Conservation (phyloP, 2,797 vertebrate genomes). For the Mormyrops attenuatus region DNA sequence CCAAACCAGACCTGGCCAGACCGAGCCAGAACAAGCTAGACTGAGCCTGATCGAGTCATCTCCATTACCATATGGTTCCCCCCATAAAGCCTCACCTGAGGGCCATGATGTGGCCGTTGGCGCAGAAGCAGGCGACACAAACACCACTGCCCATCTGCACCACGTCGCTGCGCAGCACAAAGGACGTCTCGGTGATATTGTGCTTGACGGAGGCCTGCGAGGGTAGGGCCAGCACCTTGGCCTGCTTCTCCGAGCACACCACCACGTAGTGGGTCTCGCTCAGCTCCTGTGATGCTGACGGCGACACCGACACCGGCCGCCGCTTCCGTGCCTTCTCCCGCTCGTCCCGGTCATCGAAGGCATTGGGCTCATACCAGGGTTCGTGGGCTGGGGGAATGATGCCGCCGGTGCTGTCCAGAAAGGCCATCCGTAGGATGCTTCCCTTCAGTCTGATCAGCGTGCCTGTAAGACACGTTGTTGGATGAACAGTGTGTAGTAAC, state of each 20-base stretch:
- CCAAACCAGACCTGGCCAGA: not conserved
- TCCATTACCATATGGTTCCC: not conserved
- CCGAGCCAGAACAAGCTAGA: not conserved
- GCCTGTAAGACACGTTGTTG: slow-evolving; percentile 56
- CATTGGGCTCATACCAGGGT: slow-evolving; percentile 84
- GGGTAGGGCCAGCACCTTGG: slow-evolving; percentile 91
- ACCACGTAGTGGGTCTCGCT: slow-evolving; percentile 91
- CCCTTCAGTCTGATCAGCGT: slow-evolving; percentile 90
- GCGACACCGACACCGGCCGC: slow-evolving; percentile 86
- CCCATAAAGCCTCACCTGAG: slow-evolving; percentile 75
- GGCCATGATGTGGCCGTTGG: slow-evolving; percentile 98
- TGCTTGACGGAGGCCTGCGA: slow-evolving; percentile 93
- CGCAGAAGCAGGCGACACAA: slow-evolving; percentile 94
- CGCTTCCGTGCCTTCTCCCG: slow-evolving; percentile 67
- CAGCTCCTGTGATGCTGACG: slow-evolving; percentile 90
- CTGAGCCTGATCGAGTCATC: not conserved
- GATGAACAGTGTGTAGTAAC: not conserved
- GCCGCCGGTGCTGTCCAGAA: slow-evolving; percentile 82
- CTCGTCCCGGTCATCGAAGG: slow-evolving; percentile 84
- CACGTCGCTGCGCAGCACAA: slow-evolving; percentile 89
- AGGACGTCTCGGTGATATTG: slow-evolving; percentile 95
- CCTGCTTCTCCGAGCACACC: slow-evolving; percentile 98
- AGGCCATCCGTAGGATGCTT: slow-evolving; percentile 83
- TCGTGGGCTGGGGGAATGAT: slow-evolving; percentile 77
- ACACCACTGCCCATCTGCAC: slow-evolving; percentile 82